These are phyloP conservation scores for Crotalus horridus DNA, from an alignment of 2,113 vertebrate species.

Conservation along the genomic window DNA sequence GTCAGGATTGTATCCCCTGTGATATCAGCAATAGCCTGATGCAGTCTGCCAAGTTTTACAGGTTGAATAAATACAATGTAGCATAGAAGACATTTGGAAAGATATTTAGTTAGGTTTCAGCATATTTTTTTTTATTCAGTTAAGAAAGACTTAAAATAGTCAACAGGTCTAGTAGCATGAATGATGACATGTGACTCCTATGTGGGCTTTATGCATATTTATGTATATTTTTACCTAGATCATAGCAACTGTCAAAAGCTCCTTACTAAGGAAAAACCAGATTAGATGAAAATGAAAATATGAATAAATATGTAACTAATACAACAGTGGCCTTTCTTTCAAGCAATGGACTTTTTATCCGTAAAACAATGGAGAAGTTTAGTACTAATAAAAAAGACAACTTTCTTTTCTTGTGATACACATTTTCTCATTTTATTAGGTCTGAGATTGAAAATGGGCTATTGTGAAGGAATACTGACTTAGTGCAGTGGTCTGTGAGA, in stretches of 20 bases:
- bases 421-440: slow-evolving; percentile 30
- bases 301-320: background rate
- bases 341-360: slow-evolving; percentile 15
- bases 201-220: background rate
- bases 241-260: background rate
- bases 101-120: background rate
- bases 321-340: background rate
- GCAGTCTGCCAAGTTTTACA: background rate
- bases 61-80: background rate
- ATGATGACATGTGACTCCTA: background rate
- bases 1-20: background rate
- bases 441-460: slow-evolving; percentile 23
- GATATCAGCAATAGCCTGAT: background rate
- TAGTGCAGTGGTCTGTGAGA: slow-evolving; percentile 35
- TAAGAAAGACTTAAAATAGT: background rate
- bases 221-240: background rate
- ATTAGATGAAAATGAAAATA: fast-evolving
- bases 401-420: slow-evolving; percentile 15
- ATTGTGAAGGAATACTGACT: slow-evolving; percentile 32
- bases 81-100: background rate
- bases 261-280: fast-evolving
- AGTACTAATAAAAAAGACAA: slow-evolving; percentile 32
- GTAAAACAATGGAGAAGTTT: slow-evolving; percentile 38
- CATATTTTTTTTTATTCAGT: background rate
- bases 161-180: background rate